Evolutionary conservation across 2,888 invertebrate genomes (phyloP).

Genomic region (Microchrysa polita): DNA sequence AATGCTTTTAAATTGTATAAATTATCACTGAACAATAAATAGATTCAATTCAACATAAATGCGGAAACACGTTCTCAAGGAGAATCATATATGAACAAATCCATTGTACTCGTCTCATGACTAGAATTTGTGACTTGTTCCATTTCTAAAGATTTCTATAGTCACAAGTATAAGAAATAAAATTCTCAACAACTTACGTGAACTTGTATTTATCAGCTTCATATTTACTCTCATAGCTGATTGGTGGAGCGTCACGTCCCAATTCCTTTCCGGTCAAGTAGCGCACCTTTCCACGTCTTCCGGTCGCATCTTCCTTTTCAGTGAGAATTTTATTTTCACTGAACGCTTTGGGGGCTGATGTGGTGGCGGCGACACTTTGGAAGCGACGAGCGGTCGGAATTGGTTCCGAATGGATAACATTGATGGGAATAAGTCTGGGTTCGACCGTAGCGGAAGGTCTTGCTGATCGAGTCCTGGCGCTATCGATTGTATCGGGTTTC

Average conservation of each 20-base stretch:
- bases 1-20: no score
- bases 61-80: no score
- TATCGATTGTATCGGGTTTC: not conserved
- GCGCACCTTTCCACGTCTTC: slow-evolving; percentile 21
- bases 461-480: no score
- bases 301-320: not conserved
- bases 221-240: slow-evolving; percentile 30
- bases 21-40: no score
- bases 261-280: slow-evolving; percentile 23
- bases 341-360: not conserved
- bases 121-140: no score
- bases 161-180: no score
- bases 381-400: not conserved
- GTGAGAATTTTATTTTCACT: not conserved
- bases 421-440: not conserved
- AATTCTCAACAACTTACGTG: slow-evolving; percentile 26
- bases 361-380: not conserved
- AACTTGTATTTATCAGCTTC: slow-evolving; percentile 16
- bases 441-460: not conserved
- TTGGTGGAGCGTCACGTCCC: slow-evolving; percentile 16
- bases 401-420: not conserved
- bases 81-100: no score
- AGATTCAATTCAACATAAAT: no score
- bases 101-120: no score
- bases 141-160: no score